These are phyloP conservation scores for Caenorhabditis zanzibari DNA, from an alignment of 2,888 invertebrate genomes.

Conservation along the genomic window DNA sequence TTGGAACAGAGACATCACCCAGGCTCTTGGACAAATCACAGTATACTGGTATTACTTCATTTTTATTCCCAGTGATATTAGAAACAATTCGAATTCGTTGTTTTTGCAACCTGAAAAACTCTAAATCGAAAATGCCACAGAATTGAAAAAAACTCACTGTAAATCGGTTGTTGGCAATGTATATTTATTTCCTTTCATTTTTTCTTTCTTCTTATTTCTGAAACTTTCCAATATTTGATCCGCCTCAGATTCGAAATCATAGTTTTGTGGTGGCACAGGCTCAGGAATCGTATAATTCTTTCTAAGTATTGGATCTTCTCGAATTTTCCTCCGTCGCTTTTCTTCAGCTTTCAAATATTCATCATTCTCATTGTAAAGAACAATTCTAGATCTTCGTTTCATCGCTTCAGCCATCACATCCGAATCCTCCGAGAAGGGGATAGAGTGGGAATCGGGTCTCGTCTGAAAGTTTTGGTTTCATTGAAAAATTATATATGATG, in stretches of 20 bases:
- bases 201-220: not conserved
- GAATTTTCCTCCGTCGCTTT: not conserved
- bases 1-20: not conserved
- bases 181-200: not conserved
- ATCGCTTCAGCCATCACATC: not conserved
- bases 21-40: not conserved
- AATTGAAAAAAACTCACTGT: too few relatives aligned
- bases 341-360: not conserved
- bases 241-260: not conserved
- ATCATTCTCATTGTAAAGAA: not conserved
- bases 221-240: too few relatives aligned
- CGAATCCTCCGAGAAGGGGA: not conserved
- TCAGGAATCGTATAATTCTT: not conserved
- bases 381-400: not conserved
- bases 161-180: too few relatives aligned
- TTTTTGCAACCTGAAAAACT: too few relatives aligned
- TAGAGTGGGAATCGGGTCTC: too few relatives aligned
- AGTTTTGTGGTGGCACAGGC: not conserved
- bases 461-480: too few relatives aligned
- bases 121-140: too few relatives aligned
- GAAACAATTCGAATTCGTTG: not conserved
- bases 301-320: not conserved
- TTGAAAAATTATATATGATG: too few relatives aligned
- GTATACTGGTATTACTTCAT: not conserved
- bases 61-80: not conserved